Evolutionary conservation across 1,140 invertebrate species (phyloP), one percentile per base, ranked within the genome.

Genomic region (Diorhabda sublineata): DNA sequence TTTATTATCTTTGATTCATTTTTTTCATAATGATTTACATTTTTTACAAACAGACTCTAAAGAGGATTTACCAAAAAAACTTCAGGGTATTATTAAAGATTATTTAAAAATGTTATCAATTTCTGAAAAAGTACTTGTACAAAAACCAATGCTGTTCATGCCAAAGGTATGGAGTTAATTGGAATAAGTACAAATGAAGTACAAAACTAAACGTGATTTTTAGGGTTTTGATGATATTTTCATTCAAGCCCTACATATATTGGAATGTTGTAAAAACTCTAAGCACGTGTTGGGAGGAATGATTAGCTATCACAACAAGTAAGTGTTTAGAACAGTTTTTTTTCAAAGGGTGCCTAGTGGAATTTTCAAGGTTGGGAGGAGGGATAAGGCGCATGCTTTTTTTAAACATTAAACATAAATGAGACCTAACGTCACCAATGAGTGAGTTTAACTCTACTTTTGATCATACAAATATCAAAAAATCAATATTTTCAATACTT

Each of bases 171-270:
- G 47, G 6, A 52, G 6, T 8, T 52, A 8, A 26, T 3, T 52
- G 2, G 6, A 52, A 8, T 52, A 52, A 3, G 47, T 52, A 52
- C n/a, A 3, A 9, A 52, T 26, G 26, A 26, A 26, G 26, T 26
- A 26, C 26, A 52, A 52, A 74, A 47, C 3, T 61, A 8, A 61
- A 42, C 42, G 26, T 61, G 26, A 42, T 42, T 61, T 61, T 11
- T 2, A 92, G 90, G 93, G 89, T 82, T 90, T 90, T 42, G 92
- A 89, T 75, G 91, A 88, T 72, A 87, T 93, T 67, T 93, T 91
- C 79, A 84, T 93, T 77, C 91, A 93, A 82, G 88, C 90, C n/a
- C 88, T 91, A 81, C 89, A 93, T 79, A 86, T 93, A 61, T 81
- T 94, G 58, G 89, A 93, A 71, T 87, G 88, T 75, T 93, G 90